Percentiles rank a stretch among this genome's conserved stretches.
phyloP scores from a whole-genome alignment of 2,113 vertebrate species.

The Galbula dea region DNA sequence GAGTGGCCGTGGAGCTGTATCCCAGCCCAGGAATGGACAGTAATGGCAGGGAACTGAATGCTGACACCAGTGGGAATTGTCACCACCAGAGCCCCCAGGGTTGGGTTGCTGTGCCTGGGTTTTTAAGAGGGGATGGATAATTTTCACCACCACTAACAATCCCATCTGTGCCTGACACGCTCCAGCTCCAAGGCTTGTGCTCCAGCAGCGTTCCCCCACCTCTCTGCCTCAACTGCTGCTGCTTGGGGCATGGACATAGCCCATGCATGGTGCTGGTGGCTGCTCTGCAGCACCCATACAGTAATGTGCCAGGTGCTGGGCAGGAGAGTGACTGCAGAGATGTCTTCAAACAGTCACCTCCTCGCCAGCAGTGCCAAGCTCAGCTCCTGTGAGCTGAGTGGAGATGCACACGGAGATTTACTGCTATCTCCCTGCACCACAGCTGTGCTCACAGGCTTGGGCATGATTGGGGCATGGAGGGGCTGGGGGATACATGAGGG shows the following conservation, averaged over 20 bases:
- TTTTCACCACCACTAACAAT: conserved; percentile 30
- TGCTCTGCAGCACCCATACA: rapidly evolving
- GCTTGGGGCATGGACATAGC: rapidly evolving
- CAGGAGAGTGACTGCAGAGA: background rate
- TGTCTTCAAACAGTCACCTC: background rate
- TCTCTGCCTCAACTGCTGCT: background rate
- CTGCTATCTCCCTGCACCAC: background rate
- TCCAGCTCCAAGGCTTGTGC: background rate
- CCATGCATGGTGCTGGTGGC: rapidly evolving
- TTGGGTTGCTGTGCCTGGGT: background rate
- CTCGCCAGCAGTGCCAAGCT: background rate
- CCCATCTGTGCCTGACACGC: conserved; percentile 25
- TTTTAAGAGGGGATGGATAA: conserved; percentile 38
- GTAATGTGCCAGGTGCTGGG: background rate
- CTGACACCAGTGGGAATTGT: background rate
- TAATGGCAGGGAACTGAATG: background rate
- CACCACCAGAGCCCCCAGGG: background rate
- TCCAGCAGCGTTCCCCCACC: background rate
- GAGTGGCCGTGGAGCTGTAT: background rate
- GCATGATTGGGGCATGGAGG: background rate
- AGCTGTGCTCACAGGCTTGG: background rate
- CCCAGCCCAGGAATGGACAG: background rate
- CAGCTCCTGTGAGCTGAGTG: background rate
- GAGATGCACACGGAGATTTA: background rate
- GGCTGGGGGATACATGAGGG: too few relatives aligned